phyloP scores from a whole-genome alignment of 1,140 invertebrate species.

The Caerostris extrusa region DNA sequence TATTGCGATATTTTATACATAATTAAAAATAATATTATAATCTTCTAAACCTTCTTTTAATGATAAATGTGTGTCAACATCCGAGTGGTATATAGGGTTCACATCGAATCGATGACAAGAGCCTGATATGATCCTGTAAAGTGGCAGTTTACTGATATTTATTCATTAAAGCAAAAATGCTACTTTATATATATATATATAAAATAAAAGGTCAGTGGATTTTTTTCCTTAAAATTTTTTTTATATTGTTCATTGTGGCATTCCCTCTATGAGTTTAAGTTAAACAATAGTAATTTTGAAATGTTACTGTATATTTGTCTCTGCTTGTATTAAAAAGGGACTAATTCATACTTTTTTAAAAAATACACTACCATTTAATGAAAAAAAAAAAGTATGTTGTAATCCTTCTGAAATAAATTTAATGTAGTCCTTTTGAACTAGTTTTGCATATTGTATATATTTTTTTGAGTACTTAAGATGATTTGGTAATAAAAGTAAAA shows the following conservation, averaged over 20 bases:
- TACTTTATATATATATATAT: no score
- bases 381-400: not conserved
- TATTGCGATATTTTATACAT: no score
- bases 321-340: not conserved
- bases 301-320: not conserved
- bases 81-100: not conserved
- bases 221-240: not conserved
- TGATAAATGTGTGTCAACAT: not conserved
- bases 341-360: constrained; percentile 2
- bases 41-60: no score
- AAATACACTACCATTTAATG: not conserved
- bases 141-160: not conserved
- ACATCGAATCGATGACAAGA: not conserved
- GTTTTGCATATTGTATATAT: not conserved
- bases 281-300: no score
- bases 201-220: not conserved
- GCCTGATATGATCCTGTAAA: not conserved
- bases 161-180: no score
- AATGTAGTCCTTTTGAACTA: not conserved
- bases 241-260: not conserved
- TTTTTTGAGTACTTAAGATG: no score
- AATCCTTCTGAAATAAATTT: not conserved
- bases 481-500: not conserved
- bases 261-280: not conserved
- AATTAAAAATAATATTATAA: no score